A percentile compares a stretch with the other conserved stretches of the same genome.
These are phyloP conservation scores for Karalla daura DNA, from an alignment of 2,797 vertebrate species.

Conservation along the genomic window DNA sequence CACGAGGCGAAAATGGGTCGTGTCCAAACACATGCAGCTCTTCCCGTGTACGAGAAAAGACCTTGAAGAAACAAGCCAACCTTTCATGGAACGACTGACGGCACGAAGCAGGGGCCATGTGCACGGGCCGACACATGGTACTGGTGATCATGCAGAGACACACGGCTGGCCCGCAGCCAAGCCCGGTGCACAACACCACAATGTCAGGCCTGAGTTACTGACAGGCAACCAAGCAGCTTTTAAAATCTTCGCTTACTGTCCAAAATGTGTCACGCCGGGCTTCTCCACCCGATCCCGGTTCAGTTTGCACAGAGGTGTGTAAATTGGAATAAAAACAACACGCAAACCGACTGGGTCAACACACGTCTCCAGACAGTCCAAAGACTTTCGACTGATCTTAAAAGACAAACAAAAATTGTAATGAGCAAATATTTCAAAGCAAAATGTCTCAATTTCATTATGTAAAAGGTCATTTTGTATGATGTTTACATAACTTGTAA, in stretches of 20 bases:
- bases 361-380: not conserved
- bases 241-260: constrained; percentile 23
- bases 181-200: constrained; percentile 40
- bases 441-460: too few relatives aligned
- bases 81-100: constrained; percentile 45
- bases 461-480: not conserved
- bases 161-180: constrained; percentile 59
- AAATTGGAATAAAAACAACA: not conserved
- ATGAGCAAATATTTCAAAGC: not conserved
- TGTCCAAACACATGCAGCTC: constrained; percentile 23
- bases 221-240: constrained; percentile 33
- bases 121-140: constrained; percentile 72
- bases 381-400: not conserved
- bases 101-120: constrained; percentile 63
- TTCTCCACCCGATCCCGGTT: constrained; percentile 7
- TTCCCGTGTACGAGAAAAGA: constrained; percentile 25
- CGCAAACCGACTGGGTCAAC: not conserved
- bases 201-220: constrained; percentile 42
- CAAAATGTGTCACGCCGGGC: constrained; percentile 26
- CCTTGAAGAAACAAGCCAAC: constrained; percentile 29
- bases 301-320: constrained; percentile 8
- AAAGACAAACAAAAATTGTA: too few relatives aligned
- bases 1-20: constrained; percentile 31
- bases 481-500: not conserved
- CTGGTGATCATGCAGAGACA: constrained; percentile 55